phyloP scores from a whole-genome alignment of 2,888 invertebrate genomes.

The Cephonodes hylas region DNA sequence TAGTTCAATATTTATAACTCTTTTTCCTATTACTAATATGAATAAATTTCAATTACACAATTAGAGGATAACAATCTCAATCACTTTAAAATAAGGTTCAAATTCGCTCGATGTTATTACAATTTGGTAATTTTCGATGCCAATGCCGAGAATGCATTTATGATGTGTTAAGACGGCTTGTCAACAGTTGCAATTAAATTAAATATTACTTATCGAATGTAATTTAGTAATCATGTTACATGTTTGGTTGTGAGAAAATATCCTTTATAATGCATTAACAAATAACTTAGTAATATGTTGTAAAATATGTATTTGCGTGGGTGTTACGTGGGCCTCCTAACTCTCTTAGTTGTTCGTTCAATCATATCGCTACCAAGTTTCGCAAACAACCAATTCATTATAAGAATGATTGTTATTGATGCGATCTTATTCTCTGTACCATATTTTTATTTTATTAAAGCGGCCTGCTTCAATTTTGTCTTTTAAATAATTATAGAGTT shows the following conservation, averaged over 20 bases:
- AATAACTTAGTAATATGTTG: not conserved
- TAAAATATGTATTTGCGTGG: not conserved
- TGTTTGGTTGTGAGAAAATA: not conserved
- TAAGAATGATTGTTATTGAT: not conserved
- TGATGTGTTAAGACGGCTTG: not conserved
- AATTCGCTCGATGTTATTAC: not conserved
- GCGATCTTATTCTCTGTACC: no score
- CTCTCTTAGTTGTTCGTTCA: not conserved
- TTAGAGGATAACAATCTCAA: not conserved
- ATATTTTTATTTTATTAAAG: no score
- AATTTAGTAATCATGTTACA: not conserved
- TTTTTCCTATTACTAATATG: slow-evolving; percentile 22
- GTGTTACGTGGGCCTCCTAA: not conserved
- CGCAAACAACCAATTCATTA: not conserved
- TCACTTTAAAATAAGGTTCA: not conserved
- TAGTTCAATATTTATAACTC: slow-evolving; percentile 29
- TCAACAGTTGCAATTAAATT: not conserved
- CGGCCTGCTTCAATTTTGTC: no score
- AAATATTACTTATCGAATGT: not conserved
- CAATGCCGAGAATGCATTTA: slow-evolving; percentile 5
- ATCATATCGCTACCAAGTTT: not conserved
- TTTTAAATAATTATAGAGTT: no score
- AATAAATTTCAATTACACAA: slow-evolving; percentile 19
- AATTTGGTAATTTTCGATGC: not conserved
- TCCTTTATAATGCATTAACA: not conserved